Evolutionary conservation across 1,140 invertebrate genomes (phyloP).

Genomic region (Drosophila persimilis): DNA sequence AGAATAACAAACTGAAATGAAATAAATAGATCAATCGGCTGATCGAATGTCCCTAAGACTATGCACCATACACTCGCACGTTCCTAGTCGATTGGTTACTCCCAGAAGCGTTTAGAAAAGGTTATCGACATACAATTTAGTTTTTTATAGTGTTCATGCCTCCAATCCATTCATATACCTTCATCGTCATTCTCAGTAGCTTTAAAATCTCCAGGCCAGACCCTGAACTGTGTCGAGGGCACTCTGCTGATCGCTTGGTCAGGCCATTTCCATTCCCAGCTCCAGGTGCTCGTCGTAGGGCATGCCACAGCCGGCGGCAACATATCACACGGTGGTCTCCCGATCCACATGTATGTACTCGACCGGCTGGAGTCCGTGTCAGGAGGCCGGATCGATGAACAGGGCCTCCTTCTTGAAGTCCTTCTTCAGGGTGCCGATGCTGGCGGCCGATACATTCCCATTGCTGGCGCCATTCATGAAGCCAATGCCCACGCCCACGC

Average conservation of each 20-base stretch:
- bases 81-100: constrained; percentile 28
- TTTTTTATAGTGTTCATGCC: constrained; percentile 37
- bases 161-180: constrained; percentile 20
- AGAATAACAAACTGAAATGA: not conserved
- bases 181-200: constrained; percentile 47
- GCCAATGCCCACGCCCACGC: constrained; percentile 74
- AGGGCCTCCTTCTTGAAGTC: constrained; percentile 85
- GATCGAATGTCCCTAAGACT: constrained; percentile 27
- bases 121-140: constrained; percentile 63
- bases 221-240: constrained; percentile 44
- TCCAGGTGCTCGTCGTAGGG: constrained; percentile 63
- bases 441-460: constrained; percentile 69
- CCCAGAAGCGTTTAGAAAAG: constrained; percentile 73
- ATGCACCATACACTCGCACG: constrained; percentile 31
- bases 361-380: constrained; percentile 93
- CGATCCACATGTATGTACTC: constrained; percentile 95
- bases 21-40: not conserved
- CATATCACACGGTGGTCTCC: constrained; percentile 92
- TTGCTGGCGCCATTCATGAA: constrained; percentile 82
- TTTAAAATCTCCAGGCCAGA: constrained; percentile 73
- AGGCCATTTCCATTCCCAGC: constrained; percentile 60
- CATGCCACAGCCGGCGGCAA: constrained; percentile 71
- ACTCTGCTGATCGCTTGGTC: constrained; percentile 36
- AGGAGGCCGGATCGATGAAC: constrained; percentile 87
- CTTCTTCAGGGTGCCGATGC: constrained; percentile 81